Percentiles rank a stretch among this genome's conserved stretches.
Conservation (phyloP, 1,140 invertebrate genomes). For the Cephus cinctus region DNA sequence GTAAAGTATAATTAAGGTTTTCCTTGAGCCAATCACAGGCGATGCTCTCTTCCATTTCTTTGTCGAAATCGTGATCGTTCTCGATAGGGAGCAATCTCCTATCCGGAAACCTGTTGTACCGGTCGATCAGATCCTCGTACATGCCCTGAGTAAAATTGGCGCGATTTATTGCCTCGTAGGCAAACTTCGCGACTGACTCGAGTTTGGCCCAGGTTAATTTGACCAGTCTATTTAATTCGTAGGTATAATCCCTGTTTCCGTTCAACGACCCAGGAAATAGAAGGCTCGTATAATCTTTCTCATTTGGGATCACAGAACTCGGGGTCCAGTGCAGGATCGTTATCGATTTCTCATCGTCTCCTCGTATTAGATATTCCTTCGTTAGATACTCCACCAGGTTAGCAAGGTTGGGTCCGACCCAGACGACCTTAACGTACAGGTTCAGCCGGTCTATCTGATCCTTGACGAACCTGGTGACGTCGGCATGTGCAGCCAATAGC, state of each 20-base stretch:
- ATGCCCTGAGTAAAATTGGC: constrained; percentile 59
- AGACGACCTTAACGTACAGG: constrained; percentile 62
- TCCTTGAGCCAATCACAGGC: constrained; percentile 71
- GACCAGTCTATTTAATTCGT: constrained; percentile 65
- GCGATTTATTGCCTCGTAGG: constrained; percentile 59
- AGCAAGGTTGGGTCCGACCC: constrained; percentile 63
- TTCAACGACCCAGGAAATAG: constrained; percentile 60
- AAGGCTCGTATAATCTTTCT: constrained; percentile 53
- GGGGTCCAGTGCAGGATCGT: constrained; percentile 71
- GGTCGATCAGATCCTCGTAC: constrained; percentile 58
- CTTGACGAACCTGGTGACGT: constrained; percentile 55
- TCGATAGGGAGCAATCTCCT: no score
- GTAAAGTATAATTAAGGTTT: constrained; percentile 55
- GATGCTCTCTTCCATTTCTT: constrained; percentile 47
- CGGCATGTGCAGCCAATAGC: constrained; percentile 59
- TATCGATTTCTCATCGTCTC: constrained; percentile 49
- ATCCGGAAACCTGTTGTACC: constrained; percentile 43
- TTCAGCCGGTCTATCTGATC: constrained; percentile 59
- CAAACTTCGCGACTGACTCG: constrained; percentile 53
- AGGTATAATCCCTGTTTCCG: constrained; percentile 57
- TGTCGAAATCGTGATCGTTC: no score
- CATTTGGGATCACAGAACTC: constrained; percentile 61
- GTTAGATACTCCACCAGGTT: constrained; percentile 52
- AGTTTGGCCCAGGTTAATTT: constrained; percentile 67
- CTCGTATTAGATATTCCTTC: constrained; percentile 29